phyloP scores from a whole-genome alignment of 2,797 vertebrate species.

The Synaphobranchus kaupii region DNA sequence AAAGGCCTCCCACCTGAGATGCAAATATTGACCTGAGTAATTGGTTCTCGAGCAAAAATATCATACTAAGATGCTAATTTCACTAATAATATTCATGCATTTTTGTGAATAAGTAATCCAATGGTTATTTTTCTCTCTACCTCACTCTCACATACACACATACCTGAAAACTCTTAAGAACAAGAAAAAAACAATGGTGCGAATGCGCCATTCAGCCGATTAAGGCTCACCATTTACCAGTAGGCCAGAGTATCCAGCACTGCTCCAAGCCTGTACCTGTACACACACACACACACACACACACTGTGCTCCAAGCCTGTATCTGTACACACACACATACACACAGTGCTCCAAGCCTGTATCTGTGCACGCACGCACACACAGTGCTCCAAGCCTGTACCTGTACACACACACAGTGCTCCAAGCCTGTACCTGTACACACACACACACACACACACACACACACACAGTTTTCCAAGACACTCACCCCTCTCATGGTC shows the following conservation, averaged over 20 bases:
- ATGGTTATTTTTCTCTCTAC: no score
- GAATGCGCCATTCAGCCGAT: no score
- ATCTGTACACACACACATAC: not conserved
- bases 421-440: no score
- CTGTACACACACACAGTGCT: not conserved
- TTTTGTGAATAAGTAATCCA: not conserved
- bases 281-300: not conserved
- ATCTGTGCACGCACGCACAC: not conserved
- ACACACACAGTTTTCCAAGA: constrained; percentile 9
- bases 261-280: no score
- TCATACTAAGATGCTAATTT: not conserved
- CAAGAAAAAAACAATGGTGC: no score
- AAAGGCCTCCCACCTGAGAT: no score
- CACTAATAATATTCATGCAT: not conserved
- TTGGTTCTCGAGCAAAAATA: not conserved
- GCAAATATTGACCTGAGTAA: not conserved
- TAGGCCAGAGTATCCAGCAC: no score
- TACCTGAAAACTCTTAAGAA: no score
- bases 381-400: not conserved
- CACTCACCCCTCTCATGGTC: constrained; percentile 86
- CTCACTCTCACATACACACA: no score
- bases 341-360: not conserved
- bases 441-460: not conserved
- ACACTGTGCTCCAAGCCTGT: no score
- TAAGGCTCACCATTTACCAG: no score